Conservation (phyloP, 2,113 vertebrate species). For the Junco hyemalis region DNA sequence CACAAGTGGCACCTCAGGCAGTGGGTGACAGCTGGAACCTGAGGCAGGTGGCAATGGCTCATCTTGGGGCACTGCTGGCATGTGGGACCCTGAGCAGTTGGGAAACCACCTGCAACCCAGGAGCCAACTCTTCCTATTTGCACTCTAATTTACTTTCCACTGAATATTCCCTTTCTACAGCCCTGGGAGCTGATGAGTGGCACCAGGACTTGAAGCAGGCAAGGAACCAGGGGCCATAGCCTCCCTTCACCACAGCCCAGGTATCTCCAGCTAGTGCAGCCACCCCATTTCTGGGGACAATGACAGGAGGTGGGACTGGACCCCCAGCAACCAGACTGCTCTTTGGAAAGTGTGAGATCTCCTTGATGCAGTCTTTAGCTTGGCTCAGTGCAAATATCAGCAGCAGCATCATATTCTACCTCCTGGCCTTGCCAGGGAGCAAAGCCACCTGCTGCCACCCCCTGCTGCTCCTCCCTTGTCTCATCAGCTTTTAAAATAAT, state of each 20-base stretch:
- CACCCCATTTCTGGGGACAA: neutral
- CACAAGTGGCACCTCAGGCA: rapidly evolving
- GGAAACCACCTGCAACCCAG: neutral
- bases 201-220: neutral
- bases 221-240: neutral
- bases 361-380: rapidly evolving
- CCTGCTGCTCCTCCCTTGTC: neutral
- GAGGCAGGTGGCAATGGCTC: neutral
- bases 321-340: neutral
- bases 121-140: neutral
- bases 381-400: neutral
- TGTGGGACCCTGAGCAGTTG: rapidly evolving
- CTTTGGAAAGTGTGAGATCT: neutral
- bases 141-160: neutral
- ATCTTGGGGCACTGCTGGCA: neutral
- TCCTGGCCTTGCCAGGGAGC: rapidly evolving
- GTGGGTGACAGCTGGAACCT: rapidly evolving
- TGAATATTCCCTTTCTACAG: neutral
- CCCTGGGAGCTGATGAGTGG: neutral
- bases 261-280: neutral
- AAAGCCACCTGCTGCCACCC: neutral
- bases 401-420: no score
- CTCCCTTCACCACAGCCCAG: neutral
- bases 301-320: neutral
- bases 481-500: neutral